phyloP scores from a whole-genome alignment of 2,888 invertebrate genomes.

The Pardosa pseudoannulata region DNA sequence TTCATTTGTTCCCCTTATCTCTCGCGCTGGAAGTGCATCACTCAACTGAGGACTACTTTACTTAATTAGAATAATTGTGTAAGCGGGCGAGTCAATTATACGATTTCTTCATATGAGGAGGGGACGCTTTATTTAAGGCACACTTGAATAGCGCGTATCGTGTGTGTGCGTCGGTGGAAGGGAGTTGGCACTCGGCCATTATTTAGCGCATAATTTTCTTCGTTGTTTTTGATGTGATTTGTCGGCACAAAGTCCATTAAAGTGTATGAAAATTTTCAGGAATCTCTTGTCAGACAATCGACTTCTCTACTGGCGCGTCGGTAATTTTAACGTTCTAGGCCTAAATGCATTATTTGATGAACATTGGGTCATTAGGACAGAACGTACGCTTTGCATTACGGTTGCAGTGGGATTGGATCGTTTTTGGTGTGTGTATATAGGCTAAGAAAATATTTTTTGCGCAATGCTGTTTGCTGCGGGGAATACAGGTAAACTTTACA shows the following conservation, averaged over 20 bases:
- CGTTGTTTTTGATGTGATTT: background rate
- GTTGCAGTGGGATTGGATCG: too few species aligned
- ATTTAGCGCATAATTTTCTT: background rate
- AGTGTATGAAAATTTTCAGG: background rate
- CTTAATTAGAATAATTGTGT: constrained; percentile 19
- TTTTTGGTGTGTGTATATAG: too few species aligned
- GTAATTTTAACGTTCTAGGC: too few species aligned
- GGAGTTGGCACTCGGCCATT: background rate
- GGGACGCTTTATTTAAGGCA: background rate
- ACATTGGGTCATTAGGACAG: too few species aligned
- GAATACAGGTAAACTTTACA: too few species aligned
- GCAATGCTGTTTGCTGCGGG: too few species aligned
- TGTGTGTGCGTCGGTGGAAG: too few species aligned
- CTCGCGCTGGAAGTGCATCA: background rate
- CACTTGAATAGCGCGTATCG: background rate
- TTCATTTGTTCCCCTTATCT: background rate
- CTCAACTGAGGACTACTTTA: background rate
- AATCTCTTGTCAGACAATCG: too few species aligned
- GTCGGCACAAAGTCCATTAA: background rate
- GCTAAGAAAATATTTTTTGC: too few species aligned
- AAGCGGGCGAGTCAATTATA: background rate
- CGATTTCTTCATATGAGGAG: background rate
- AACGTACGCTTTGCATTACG: too few species aligned
- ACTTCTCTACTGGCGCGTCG: too few species aligned
- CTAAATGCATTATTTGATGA: too few species aligned